phyloP scores from a whole-genome alignment of 2,888 invertebrate genomes.

The Hypomecis punctinalis region DNA sequence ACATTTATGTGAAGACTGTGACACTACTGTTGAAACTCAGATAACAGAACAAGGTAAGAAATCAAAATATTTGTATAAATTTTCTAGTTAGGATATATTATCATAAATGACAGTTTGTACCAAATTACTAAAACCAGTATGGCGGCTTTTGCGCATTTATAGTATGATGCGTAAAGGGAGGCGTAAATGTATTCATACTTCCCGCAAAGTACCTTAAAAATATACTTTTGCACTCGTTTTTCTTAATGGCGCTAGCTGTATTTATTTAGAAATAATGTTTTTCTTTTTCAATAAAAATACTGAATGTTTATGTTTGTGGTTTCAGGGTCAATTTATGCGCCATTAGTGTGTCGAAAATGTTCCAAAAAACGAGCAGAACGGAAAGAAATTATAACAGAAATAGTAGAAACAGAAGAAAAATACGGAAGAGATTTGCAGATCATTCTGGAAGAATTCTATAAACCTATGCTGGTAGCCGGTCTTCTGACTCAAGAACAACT shows the following conservation, averaged over 20 bases:
- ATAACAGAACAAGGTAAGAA: conserved; percentile 89
- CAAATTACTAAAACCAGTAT: too few relatives aligned
- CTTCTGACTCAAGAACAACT: conserved; percentile 96
- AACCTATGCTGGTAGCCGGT: conserved; percentile 97
- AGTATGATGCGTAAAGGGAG: too few relatives aligned
- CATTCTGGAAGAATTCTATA: conserved; percentile 96
- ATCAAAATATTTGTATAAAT: conserved; percentile 25
- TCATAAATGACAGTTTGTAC: too few relatives aligned
- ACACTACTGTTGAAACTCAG: conserved; percentile 91
- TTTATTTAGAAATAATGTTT: background rate
- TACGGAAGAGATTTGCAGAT: conserved; percentile 97
- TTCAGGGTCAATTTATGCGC: conserved; percentile 89
- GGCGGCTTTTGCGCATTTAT: too few relatives aligned
- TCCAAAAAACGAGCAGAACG: conserved; percentile 94
- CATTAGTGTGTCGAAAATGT: conserved; percentile 94
- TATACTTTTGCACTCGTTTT: too few relatives aligned
- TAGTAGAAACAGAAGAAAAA: conserved; percentile 98
- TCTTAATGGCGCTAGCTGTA: too few relatives aligned
- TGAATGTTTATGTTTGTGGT: background rate
- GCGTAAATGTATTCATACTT: too few relatives aligned
- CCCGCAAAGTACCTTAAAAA: too few relatives aligned
- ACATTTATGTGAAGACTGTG: conserved; percentile 94
- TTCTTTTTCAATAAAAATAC: background rate
- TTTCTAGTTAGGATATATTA: too few relatives aligned
- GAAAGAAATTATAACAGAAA: conserved; percentile 97